Evolutionary conservation across 2,797 vertebrate species (phyloP).

Genomic region (Melanotaenia parkinsoni): DNA sequence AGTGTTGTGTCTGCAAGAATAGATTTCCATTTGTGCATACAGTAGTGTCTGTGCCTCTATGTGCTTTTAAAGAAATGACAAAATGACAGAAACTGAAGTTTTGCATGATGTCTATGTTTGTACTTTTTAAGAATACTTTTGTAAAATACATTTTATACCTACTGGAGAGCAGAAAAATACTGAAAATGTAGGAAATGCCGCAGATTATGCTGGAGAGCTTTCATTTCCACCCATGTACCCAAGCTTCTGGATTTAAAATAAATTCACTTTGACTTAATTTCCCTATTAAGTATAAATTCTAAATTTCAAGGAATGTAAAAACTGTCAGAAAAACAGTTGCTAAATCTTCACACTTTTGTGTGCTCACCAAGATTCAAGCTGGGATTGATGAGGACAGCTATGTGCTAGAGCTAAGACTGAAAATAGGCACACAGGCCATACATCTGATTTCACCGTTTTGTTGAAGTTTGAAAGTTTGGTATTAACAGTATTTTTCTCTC

Average conservation of each 20-base stretch:
- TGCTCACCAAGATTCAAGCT: slow-evolving; percentile 9
- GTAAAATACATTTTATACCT: background rate
- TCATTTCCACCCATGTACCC: background rate
- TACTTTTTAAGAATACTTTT: background rate
- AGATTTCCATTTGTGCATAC: slow-evolving; percentile 3
- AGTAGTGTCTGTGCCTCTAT: background rate
- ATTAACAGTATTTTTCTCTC: slow-evolving; percentile 2
- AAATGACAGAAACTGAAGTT: background rate
- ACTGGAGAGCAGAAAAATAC: background rate
- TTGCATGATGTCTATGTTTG: background rate
- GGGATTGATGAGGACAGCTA: slow-evolving; percentile 12
- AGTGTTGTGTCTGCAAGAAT: background rate
- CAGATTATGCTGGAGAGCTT: background rate
- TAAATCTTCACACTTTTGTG: slow-evolving; percentile 22
- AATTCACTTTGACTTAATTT: too few relatives aligned
- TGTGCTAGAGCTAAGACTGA: slow-evolving; percentile 17
- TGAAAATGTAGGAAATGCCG: background rate
- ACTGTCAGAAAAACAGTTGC: slow-evolving; percentile 12
- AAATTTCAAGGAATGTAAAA: slow-evolving; percentile 12
- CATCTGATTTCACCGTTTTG: slow-evolving; percentile 5
- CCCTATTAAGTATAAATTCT: too few relatives aligned
- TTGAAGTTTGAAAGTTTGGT: slow-evolving; percentile 2
- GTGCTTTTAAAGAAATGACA: background rate
- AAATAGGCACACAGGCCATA: slow-evolving; percentile 7
- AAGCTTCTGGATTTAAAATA: background rate